Evolutionary conservation across 2,888 invertebrate species (phyloP), one percentile per base, ranked within the genome.

Genomic region (Andrena fulva): DNA sequence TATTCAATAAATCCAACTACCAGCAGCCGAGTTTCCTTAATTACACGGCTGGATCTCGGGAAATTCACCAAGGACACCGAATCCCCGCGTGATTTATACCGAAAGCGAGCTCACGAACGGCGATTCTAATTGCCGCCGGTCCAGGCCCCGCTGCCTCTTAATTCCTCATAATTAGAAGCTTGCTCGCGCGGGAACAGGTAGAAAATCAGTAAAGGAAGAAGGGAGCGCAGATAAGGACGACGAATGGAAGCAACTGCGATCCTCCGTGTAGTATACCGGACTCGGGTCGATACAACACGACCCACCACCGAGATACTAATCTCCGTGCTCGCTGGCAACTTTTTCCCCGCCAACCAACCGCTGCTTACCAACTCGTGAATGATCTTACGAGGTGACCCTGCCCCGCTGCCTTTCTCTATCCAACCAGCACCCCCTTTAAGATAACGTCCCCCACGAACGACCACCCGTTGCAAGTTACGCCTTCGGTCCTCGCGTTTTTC

Each of bases 271-370:
- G 52, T 52, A 20, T 42, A 42, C 42, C 42, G 42, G 52, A 52
- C 20, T n/a, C 20, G 68, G 86, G 67, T 88, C 87, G 86, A 86
- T 88, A 86, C 81, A 77, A 77, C 73, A 69, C 68, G 35, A 81
- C 42, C 42, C 42, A 16, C 42, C 42, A 1, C 42, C 42, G 42
- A 81, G 88, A 87, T 87, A 88, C 86, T 84, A 86, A 87, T 87
- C 88, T 87, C 84, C 50, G 79, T 35, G 63, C 56, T 77, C 71
- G 69, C 42, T 16, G 66, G 68, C 66, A 80, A 86, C 73, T 85
- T 87, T 87, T 87, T 80, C 83, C 35, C 27, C 62, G 12, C 31
- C 20, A 20, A 1, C 52, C n/a, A 42, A 42, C 42, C 7, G 16
- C 59, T 48, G 48, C 31, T 20, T 7, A 42, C 60, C 62, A 29